phyloP scores from a whole-genome alignment of 2,113 vertebrate genomes.

The Sterna hirundo region DNA sequence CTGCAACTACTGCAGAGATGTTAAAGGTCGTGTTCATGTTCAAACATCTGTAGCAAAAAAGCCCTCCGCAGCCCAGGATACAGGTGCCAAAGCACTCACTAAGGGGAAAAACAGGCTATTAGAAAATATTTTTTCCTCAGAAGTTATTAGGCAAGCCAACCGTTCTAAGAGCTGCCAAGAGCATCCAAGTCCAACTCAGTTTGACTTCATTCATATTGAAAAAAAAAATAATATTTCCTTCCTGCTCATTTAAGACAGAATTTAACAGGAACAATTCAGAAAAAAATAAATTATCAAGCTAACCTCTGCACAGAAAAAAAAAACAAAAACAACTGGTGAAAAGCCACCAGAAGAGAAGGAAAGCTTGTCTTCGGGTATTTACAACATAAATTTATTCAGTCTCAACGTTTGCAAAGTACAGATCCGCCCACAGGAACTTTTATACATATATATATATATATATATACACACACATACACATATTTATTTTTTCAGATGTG shows the following conservation, averaged over 20 bases:
- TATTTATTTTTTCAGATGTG: background rate
- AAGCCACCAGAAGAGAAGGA: background rate
- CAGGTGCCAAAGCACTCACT: slow-evolving; percentile 18
- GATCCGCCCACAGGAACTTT: background rate
- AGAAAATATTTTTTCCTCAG: slow-evolving; percentile 17
- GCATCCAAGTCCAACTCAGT: background rate
- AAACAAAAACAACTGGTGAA: background rate
- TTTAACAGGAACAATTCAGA: background rate
- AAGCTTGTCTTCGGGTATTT: background rate
- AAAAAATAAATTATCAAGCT: background rate
- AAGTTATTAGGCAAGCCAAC: slow-evolving; percentile 6
- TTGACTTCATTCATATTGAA: background rate
- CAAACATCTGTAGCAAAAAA: slow-evolving; percentile 8
- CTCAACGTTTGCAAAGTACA: rapidly evolving
- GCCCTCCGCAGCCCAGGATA: background rate
- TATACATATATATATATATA: too few species aligned
- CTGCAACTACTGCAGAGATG: background rate
- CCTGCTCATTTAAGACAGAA: slow-evolving; percentile 8
- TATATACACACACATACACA: too few species aligned
- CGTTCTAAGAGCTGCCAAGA: background rate
- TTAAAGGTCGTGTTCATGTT: background rate
- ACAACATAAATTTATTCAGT: background rate
- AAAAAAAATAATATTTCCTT: background rate
- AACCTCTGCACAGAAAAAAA: background rate
- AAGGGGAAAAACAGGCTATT: slow-evolving; percentile 9